Evolutionary conservation across 2,797 vertebrate species (phyloP), one percentile per base, ranked within the genome.

Genomic region (Rhabdomys pumilio): DNA sequence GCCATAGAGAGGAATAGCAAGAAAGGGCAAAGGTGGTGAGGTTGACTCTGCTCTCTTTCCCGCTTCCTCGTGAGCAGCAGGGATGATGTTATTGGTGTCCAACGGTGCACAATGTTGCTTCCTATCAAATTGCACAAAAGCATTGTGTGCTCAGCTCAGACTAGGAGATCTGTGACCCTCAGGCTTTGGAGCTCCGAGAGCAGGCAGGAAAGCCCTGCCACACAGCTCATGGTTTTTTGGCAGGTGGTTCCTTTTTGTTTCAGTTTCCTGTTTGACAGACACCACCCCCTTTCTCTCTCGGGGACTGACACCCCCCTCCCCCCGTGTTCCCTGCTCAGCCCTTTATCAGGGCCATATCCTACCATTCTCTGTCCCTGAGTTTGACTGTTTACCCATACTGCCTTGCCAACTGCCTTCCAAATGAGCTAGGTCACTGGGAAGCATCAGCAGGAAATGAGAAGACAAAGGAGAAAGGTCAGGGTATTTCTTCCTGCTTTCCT

Each of bases 211-310:
- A 79, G 63, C 73, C 19, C 22, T 13, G 53, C 84, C 57, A n/a
- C 41, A 93, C 50, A 53, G 53, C 22, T 69, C 19, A 1, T 3
- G 4, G 22, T 73, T 41, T 65, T 53, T 67, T 88, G 57, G 44
- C 12, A 38, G 57, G 53, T 19, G 41, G 53, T 90, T 93, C 82
- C 57, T 41, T 75, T 97, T 65, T 57, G 50, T 90, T 89, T 90
- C 53, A 19, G 41, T 47, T 90, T 85, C 73, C 81, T 67, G 17
- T 55, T 14, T 50, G 34, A 50, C 29, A 95, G 20, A 72, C 3
- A 83, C 1, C 4, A 26, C 65, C 65, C 69, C 73, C 94, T 86
- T 67, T 55, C 76, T 94, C 76, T 94, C 73, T 17, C 0, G 10
- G 59, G 57, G 7, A 12, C 41, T 26, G 86, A 47, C 59, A 59